phyloP scores from a whole-genome alignment of 35 echinoderm and acorn worm genomes.

The Acanthaster planci region DNA sequence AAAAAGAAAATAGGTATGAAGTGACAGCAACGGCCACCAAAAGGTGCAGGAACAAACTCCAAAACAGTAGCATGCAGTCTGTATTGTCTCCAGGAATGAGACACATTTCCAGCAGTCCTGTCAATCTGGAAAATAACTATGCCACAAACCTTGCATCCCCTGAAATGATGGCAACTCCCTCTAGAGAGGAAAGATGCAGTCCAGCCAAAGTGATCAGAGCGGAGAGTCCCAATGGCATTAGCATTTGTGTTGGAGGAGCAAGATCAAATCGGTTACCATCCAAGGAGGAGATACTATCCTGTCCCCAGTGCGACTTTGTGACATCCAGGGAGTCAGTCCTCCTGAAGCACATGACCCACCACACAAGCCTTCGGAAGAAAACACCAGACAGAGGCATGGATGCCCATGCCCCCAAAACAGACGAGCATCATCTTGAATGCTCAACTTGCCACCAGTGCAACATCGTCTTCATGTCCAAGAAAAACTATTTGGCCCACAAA shows the following conservation, averaged over 20 bases:
- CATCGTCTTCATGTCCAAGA: slow-evolving; percentile 71
- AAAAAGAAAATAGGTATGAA: slow-evolving; percentile 11
- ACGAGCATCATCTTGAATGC: background rate
- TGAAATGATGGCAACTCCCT: too few species aligned
- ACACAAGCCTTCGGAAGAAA: background rate
- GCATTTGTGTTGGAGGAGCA: background rate
- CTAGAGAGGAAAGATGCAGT: background rate
- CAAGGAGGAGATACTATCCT: background rate
- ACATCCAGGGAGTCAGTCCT: background rate
- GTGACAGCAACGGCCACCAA: background rate
- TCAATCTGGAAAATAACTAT: background rate
- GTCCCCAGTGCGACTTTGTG: slow-evolving; percentile 1
- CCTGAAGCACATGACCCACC: slow-evolving; percentile 9
- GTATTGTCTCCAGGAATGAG: background rate
- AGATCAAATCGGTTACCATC: background rate
- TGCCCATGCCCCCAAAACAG: background rate
- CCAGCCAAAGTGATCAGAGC: background rate
- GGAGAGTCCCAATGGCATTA: background rate
- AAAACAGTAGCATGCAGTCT: background rate
- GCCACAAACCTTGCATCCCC: background rate
- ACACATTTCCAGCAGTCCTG: background rate
- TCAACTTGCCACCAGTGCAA: slow-evolving; percentile 59
- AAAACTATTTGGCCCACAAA: slow-evolving; percentile 81
- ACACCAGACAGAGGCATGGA: background rate
- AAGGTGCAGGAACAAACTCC: background rate